Percentiles rank a stretch among this genome's conserved stretches.
Conservation (phyloP, 2,888 invertebrate species). For the Linnaemya tessellans region DNA sequence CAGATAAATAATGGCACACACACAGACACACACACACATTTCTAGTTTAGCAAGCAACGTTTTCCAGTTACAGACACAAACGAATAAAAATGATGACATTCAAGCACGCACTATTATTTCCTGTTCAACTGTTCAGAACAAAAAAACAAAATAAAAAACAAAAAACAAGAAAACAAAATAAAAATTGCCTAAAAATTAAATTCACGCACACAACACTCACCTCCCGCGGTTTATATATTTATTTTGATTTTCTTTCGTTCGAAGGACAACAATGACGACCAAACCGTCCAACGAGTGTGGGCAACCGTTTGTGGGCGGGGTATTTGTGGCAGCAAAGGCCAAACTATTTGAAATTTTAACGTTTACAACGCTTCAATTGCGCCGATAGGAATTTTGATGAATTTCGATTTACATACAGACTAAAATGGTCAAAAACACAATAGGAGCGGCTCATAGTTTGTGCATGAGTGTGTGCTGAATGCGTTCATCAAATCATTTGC, state of each 20-base stretch:
- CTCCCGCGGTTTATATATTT: constrained; percentile 52
- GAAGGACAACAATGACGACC: constrained; percentile 48
- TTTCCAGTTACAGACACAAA: constrained; percentile 35
- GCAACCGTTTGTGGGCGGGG: constrained; percentile 13
- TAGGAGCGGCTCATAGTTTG: constrained; percentile 56
- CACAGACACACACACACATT: neutral
- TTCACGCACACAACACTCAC: constrained; percentile 58
- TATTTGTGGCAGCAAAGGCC: constrained; percentile 6
- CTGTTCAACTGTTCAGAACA: constrained; percentile 41
- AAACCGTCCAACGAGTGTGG: constrained; percentile 14
- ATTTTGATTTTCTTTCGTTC: constrained; percentile 7
- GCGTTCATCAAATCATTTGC: neutral
- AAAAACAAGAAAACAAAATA: constrained; percentile 32
- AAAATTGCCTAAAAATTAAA: constrained; percentile 36
- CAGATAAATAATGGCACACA: neutral
- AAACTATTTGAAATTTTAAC: constrained; percentile 45
- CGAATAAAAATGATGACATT: constrained; percentile 66
- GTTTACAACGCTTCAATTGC: constrained; percentile 53
- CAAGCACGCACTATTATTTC: constrained; percentile 65
- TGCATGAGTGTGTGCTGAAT: neutral
- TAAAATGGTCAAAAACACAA: constrained; percentile 29
- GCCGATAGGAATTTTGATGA: constrained; percentile 69
- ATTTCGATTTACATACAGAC: constrained; percentile 61
- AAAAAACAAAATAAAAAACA: too few species aligned
- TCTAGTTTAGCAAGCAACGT: neutral